These are phyloP conservation scores for Drosophila pegasa DNA, from an alignment of 2,888 invertebrate genomes.

Conservation along the genomic window DNA sequence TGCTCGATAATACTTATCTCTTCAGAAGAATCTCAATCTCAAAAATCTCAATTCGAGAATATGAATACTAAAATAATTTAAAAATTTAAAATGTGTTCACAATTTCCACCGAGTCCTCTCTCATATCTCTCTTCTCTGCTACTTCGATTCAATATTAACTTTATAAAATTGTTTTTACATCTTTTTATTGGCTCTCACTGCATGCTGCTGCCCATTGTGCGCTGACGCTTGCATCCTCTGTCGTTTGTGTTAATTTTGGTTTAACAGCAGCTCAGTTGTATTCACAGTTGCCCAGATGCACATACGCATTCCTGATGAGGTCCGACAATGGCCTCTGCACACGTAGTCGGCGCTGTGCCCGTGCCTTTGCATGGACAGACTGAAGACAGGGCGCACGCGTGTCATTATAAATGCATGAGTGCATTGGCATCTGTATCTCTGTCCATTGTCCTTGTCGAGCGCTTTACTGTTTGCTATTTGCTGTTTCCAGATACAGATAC, in stretches of 20 bases:
- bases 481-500: slow-evolving; percentile 6
- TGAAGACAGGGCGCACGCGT: slow-evolving; percentile 24
- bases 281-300: slow-evolving; percentile 22
- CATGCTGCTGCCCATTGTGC: slow-evolving; percentile 13
- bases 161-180: background rate
- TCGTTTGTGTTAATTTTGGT: slow-evolving; percentile 17
- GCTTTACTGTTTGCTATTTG: slow-evolving; percentile 20
- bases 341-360: background rate
- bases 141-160: too few relatives aligned
- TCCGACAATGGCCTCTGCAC: slow-evolving; percentile 13
- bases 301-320: slow-evolving; percentile 40
- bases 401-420: slow-evolving; percentile 69
- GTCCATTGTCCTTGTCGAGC: slow-evolving; percentile 61
- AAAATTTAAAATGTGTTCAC: too few relatives aligned
- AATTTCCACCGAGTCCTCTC: background rate
- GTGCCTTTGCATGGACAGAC: background rate
- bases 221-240: background rate
- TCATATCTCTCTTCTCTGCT: too few relatives aligned
- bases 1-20: too few relatives aligned
- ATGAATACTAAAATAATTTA: too few relatives aligned
- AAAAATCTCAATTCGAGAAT: too few relatives aligned
- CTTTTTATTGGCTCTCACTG: accelerated
- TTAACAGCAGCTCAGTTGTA: slow-evolving; percentile 17
- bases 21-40: too few relatives aligned
- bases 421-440: slow-evolving; percentile 51